A percentile compares a stretch with the other conserved stretches of the same genome.
Conservation (phyloP, 2,797 vertebrate species). For the Molossus alvarezi region DNA sequence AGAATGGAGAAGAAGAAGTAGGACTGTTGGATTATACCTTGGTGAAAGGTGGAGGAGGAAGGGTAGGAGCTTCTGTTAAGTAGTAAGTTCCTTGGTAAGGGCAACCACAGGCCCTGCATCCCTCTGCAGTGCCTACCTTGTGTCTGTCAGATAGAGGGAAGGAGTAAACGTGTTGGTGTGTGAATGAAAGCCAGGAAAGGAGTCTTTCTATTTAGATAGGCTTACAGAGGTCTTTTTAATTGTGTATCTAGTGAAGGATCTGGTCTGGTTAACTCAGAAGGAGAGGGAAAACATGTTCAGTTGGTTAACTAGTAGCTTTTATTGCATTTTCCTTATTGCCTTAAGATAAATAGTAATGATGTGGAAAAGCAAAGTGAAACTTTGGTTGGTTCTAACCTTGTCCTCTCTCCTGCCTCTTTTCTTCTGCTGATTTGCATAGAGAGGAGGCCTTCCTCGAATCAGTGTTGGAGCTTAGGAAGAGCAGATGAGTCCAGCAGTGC, state of each 20-base stretch:
- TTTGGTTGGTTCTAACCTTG: neutral
- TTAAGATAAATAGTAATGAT: neutral
- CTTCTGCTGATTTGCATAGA: neutral
- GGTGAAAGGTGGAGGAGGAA: neutral
- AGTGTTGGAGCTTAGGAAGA: neutral
- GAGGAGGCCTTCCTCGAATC: neutral
- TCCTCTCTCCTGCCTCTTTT: neutral
- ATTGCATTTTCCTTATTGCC: neutral
- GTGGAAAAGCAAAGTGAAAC: neutral
- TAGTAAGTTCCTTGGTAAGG: neutral
- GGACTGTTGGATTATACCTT: neutral
- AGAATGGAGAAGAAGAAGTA: neutral
- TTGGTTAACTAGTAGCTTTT: constrained; percentile 7
- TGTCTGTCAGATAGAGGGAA: neutral
- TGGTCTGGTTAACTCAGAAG: neutral
- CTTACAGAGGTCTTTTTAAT: neutral
- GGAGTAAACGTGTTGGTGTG: neutral
- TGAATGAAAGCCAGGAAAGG: neutral
- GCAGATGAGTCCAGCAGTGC: neutral
- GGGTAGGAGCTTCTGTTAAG: neutral
- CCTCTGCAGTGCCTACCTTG: neutral
- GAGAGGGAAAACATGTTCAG: neutral
- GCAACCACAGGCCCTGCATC: accelerated
- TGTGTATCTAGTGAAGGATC: neutral
- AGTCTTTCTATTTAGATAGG: neutral